Conservation (phyloP, 2,888 invertebrate species). For the Tetranychus truncatus region DNA sequence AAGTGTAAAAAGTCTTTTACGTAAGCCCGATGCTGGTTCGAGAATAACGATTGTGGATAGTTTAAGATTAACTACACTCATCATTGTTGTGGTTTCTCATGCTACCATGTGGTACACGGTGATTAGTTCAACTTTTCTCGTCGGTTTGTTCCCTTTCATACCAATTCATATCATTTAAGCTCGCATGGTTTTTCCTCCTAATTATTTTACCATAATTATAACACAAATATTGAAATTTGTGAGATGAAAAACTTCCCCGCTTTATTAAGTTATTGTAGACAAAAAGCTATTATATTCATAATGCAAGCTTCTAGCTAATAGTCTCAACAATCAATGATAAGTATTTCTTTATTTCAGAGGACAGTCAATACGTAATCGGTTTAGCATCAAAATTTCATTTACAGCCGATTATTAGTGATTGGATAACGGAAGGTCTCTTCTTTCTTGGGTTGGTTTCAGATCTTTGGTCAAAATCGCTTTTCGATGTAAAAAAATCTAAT, state of each 20-base stretch:
- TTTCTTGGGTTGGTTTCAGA: background rate
- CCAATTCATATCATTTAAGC: no score
- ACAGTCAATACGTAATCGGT: background rate
- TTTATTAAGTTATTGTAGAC: no score
- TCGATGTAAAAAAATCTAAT: background rate
- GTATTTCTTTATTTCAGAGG: background rate
- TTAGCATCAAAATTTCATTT: background rate
- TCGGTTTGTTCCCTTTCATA: background rate
- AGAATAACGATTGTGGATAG: background rate
- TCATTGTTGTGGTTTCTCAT: background rate
- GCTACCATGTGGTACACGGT: background rate
- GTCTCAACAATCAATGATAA: background rate
- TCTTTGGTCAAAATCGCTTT: background rate
- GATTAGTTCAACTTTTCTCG: background rate
- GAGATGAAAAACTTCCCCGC: no score
- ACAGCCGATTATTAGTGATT: background rate
- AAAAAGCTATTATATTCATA: no score
- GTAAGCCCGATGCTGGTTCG: background rate
- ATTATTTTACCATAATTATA: no score
- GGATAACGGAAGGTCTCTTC: background rate
- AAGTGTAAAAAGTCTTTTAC: background rate
- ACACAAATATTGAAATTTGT: no score
- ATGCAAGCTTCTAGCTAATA: background rate
- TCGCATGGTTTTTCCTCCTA: no score
- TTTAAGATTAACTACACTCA: background rate